A percentile compares a stretch with the other conserved stretches of the same genome.
Conservation (phyloP, 2,113 vertebrate genomes). For the Pseudonaja textilis region DNA sequence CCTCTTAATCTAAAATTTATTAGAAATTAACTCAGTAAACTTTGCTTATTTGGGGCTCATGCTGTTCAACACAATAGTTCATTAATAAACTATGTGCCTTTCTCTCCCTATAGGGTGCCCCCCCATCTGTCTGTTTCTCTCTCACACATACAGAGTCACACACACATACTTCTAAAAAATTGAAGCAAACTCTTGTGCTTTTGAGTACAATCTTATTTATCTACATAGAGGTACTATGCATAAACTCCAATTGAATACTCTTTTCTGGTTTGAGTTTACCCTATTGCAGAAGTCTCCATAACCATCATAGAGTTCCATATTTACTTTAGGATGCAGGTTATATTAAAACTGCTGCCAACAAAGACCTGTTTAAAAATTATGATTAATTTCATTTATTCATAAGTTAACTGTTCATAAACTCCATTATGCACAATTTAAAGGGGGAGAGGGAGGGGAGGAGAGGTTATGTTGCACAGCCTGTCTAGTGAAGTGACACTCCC, state of each 20-base stretch:
- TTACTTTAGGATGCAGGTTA: neutral
- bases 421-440: neutral
- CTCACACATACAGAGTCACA: too few relatives aligned
- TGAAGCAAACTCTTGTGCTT: neutral
- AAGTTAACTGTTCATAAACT: neutral
- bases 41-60: neutral
- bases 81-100: neutral
- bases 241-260: neutral
- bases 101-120: neutral
- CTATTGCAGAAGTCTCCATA: neutral
- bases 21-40: neutral
- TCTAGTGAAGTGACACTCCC: neutral
- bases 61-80: neutral
- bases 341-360: neutral
- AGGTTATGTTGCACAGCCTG: neutral
- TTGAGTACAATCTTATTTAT: neutral
- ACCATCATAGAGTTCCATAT: neutral
- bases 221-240: neutral
- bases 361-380: neutral
- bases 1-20: neutral
- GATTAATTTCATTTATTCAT: neutral
- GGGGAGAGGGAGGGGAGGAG: neutral
- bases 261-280: neutral
- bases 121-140: neutral
- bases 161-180: neutral